Evolutionary conservation across 2,113 vertebrate species (phyloP), one percentile per base, ranked within the genome.

Genomic region (Crotalus horridus): DNA sequence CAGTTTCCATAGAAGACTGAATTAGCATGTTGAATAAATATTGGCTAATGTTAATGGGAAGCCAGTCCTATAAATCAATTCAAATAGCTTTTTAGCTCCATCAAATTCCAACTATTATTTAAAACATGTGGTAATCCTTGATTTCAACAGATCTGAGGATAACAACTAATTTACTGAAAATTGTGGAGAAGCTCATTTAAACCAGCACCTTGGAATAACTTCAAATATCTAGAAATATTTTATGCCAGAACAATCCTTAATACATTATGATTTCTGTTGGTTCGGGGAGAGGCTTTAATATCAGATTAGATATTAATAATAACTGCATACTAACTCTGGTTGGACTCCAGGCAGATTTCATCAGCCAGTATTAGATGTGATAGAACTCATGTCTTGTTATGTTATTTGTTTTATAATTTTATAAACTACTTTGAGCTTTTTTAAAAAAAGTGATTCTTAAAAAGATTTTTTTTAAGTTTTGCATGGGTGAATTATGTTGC

Each of bases 321-420:
- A 74, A 5, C 92, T 94, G 58, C 48, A 58, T 85, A 64, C 74
- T 43, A 56, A 69, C 89, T 92, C 24, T 17, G 87, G 8, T 90
- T 94, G 89, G 51, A 89, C 89, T 21, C 87, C 88, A 91, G 55
- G 92, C 0, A 0, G 15, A 21, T 24, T 15, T 6, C 0, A 0
- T 81, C 3, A 95, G 9, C 1, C 43, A 48, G 1, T 53, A 81
- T 88, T 85, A 94, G 94, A 88, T n/a, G 51, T 24, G 3, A 3
- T 88, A 92, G 24, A 24, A 85, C 24, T 53, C 90, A 91, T 59
- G 92, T 9, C 51, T 90, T 24, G 53, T 86, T 39, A 91, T 94
- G 29, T 46, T 94, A 39, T 88, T 0, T 3, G 3, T 2, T 94
- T 95, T 94, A 92, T 87, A 64, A 90, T 61, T 33, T 89, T 90